These are phyloP conservation scores for Bufo gargarizans DNA, from an alignment of 2,113 vertebrate species.

Conservation along the genomic window DNA sequence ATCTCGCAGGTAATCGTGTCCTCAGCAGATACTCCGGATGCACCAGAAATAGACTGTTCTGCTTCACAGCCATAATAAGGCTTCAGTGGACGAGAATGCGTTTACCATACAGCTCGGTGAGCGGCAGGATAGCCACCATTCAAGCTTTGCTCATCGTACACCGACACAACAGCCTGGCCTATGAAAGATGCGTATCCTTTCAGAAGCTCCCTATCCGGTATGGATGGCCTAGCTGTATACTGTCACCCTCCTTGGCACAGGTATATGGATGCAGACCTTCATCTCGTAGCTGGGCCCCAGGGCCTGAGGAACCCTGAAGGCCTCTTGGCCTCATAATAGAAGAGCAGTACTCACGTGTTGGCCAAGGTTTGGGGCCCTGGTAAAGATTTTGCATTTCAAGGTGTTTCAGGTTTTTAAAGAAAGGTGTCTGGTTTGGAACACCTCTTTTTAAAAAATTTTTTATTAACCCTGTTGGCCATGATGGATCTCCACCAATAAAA, in stretches of 20 bases:
- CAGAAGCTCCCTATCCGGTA: not conserved
- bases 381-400: too few species aligned
- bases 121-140: not conserved
- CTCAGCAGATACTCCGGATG: not conserved
- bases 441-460: too few species aligned
- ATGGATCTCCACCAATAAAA: too few species aligned
- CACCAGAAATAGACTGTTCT: not conserved
- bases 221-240: not conserved
- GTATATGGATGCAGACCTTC: too few species aligned
- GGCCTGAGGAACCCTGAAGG: too few species aligned
- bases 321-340: too few species aligned
- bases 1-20: conserved; percentile 8
- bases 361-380: too few species aligned
- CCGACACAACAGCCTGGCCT: not conserved
- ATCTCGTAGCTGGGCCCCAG: too few species aligned
- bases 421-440: too few species aligned
- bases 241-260: not conserved
- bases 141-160: not conserved
- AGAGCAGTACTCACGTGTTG: too few species aligned
- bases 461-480: too few species aligned
- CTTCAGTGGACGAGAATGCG: not conserved
- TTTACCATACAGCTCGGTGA: not conserved
- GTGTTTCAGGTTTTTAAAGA: too few species aligned
- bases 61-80: not conserved
- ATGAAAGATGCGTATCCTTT: not conserved